phyloP scores from a whole-genome alignment of 2,888 invertebrate genomes.

The Perizoma affinitatum region DNA sequence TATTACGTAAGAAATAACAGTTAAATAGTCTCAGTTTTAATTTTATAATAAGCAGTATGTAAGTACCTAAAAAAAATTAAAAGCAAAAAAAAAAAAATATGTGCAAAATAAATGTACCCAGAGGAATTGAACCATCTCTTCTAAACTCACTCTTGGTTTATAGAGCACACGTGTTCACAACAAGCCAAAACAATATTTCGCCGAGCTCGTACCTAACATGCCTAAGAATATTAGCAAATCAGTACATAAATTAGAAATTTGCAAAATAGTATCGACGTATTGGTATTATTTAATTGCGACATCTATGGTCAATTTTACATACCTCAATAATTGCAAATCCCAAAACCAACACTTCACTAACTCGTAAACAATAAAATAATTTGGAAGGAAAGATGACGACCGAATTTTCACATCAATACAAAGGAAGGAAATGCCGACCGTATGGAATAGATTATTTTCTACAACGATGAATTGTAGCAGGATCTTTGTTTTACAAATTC shows the following conservation, averaged over 20 bases:
- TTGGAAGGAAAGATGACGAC: neutral
- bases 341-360: conserved; percentile 12
- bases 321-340: conserved; percentile 1
- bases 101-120: conserved; percentile 6
- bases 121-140: conserved; percentile 60
- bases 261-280: neutral
- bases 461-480: neutral
- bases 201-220: neutral
- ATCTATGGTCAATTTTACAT: neutral
- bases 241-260: neutral
- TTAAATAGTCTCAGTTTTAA: no score
- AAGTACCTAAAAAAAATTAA: conserved; percentile 2
- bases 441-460: neutral
- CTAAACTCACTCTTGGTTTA: conserved; percentile 42
- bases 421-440: neutral
- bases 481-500: no score
- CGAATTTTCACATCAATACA: neutral
- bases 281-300: conserved; percentile 1
- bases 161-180: conserved; percentile 47
- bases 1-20: no score
- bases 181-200: conserved; percentile 39
- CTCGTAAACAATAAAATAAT: neutral
- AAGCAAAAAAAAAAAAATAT: conserved; percentile 29
- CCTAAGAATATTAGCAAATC: conserved; percentile 7
- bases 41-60: no score